Percentiles rank a stretch among this genome's conserved stretches.
phyloP scores from a whole-genome alignment of 2,797 vertebrate genomes.

The Melanotaenia maccullochi region DNA sequence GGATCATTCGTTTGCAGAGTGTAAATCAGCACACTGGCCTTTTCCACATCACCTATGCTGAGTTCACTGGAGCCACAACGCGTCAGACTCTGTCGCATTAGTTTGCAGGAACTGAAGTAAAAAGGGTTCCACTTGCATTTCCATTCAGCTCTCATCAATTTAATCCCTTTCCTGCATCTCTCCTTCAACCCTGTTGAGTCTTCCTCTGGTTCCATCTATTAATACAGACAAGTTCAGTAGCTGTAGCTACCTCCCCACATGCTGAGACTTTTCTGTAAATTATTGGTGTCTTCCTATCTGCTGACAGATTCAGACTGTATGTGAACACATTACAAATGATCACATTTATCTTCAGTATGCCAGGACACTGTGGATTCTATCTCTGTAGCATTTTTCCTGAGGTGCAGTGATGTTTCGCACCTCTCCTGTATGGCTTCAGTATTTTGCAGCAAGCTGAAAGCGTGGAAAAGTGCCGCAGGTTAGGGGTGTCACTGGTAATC shows the following conservation, averaged over 20 bases:
- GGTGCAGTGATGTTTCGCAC: conserved; percentile 7
- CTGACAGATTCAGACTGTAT: conserved; percentile 41
- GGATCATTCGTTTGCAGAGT: conserved; percentile 64
- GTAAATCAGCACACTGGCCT: conserved; percentile 58
- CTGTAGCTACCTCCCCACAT: conserved; percentile 32
- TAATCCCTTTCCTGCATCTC: conserved; percentile 52
- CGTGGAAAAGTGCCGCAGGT: conserved; percentile 28
- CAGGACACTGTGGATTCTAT: conserved; percentile 12
- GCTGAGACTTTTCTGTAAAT: conserved; percentile 50
- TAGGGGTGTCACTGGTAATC: conserved; percentile 37
- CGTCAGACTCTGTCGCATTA: conserved; percentile 56
- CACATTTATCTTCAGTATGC: conserved; percentile 20
- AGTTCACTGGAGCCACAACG: conserved; percentile 46
- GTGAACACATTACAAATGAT: conserved; percentile 37
- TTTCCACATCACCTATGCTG: conserved; percentile 60
- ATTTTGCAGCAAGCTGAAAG: conserved; percentile 18
- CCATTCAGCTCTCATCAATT: conserved; percentile 55
- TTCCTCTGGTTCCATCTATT: conserved; percentile 46
- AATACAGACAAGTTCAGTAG: conserved; percentile 45
- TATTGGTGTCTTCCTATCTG: conserved; percentile 24
- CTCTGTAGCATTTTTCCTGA: conserved; percentile 19
- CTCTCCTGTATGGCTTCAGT: conserved; percentile 23
- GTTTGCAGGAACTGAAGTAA: conserved; percentile 55
- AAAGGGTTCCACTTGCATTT: conserved; percentile 61
- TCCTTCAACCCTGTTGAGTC: conserved; percentile 35